Percentiles rank a stretch among this genome's conserved stretches.
These are phyloP conservation scores for Oostethus manadensis DNA, from an alignment of 2,113 vertebrate species.

Conservation along the genomic window DNA sequence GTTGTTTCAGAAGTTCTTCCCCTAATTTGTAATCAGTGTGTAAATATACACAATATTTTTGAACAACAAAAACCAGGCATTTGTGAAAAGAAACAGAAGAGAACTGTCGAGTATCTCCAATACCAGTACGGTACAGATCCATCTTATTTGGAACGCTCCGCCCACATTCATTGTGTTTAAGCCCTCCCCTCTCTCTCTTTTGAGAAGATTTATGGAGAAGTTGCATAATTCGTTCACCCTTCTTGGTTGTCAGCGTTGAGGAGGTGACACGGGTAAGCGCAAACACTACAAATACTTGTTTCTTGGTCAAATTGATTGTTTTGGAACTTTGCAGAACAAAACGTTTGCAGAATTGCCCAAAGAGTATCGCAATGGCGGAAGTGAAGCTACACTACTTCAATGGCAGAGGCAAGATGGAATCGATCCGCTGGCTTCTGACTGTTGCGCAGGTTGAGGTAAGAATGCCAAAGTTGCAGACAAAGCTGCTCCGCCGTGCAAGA, in stretches of 20 bases:
- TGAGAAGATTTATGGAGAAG: neutral
- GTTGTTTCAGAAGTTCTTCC: no score
- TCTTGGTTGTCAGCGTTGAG: neutral
- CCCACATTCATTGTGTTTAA: neutral
- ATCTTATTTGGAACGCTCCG: neutral
- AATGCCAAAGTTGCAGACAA: neutral
- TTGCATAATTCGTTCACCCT: neutral
- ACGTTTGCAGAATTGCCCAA: neutral
- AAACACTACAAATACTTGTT: neutral
- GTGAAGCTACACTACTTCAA: constrained; percentile 80
- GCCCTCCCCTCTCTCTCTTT: neutral
- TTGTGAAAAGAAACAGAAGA: no score
- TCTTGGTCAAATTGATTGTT: neutral
- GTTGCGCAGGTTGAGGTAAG: constrained; percentile 80
- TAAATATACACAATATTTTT: no score
- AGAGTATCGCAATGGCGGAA: constrained; percentile 63
- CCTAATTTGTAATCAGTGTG: no score
- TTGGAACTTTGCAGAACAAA: constrained; percentile 1
- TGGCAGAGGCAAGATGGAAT: constrained; percentile 87
- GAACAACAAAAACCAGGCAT: no score
- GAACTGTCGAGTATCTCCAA: no score
- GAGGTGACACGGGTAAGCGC: neutral
- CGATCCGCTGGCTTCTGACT: constrained; percentile 82
- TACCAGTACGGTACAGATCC: neutral
- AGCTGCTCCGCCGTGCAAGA: no score